Percentiles rank a stretch among this genome's conserved stretches.
Evolutionary conservation across 2,113 vertebrate genomes (phyloP).

Genomic region (Oenanthe oenanthe): DNA sequence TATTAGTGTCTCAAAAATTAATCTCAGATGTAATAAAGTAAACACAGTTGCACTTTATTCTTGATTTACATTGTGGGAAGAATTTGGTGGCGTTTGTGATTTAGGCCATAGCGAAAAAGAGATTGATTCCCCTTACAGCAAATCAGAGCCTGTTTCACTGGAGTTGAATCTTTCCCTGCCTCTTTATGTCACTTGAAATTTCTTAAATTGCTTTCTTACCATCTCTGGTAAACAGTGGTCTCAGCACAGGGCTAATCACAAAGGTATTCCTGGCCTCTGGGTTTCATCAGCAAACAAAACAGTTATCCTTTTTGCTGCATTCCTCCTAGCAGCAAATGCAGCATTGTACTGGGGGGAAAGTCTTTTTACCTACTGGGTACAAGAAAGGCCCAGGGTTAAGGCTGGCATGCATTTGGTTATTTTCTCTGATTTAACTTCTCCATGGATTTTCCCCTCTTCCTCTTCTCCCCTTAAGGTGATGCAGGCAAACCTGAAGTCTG

Average conservation of each 20-base stretch:
- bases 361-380: neutral
- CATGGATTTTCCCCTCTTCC: neutral
- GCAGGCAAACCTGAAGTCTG: neutral
- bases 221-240: neutral
- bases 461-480: neutral
- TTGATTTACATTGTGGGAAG: neutral
- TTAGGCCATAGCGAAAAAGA: neutral
- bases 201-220: constrained; percentile 2
- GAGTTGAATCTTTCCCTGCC: neutral
- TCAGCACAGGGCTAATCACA: neutral
- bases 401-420: neutral
- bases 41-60: neutral
- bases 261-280: constrained; percentile 1
- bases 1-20: neutral
- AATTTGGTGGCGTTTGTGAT: neutral
- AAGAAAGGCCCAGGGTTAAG: neutral
- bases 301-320: neutral
- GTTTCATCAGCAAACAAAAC: constrained; percentile 33
- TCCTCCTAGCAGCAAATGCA: neutral
- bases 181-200: constrained; percentile 28
- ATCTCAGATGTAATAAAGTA: neutral
- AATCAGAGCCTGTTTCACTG: neutral
- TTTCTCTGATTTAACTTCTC: neutral
- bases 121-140: accelerated
- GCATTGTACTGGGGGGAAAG: neutral